phyloP scores from a whole-genome alignment of 2,113 vertebrate genomes.

The Gyps fulvus region DNA sequence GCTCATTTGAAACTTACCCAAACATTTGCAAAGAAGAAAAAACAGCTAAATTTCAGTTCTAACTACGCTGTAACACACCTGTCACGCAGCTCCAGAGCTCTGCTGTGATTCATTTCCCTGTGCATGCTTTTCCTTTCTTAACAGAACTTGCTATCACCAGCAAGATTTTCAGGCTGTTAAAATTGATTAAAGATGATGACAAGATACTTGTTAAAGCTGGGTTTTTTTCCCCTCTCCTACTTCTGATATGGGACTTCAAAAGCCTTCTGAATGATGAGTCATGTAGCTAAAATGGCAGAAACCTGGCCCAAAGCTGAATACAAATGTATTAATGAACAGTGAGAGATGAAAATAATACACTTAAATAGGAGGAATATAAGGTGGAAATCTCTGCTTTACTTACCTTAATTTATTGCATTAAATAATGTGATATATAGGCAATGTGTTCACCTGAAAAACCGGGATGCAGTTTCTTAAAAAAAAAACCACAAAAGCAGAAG shows the following conservation, averaged over 20 bases:
- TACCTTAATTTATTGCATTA: background rate
- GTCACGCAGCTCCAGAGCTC: background rate
- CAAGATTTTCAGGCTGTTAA: slow-evolving; percentile 4
- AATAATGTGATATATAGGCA: background rate
- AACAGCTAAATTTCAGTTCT: background rate
- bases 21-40: background rate
- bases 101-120: background rate
- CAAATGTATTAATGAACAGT: background rate
- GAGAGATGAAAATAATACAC: background rate
- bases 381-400: background rate
- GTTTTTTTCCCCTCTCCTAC: background rate
- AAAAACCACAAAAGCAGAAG: background rate
- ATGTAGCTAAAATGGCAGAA: background rate
- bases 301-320: background rate
- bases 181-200: background rate
- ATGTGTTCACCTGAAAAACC: background rate
- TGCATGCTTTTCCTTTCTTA: background rate
- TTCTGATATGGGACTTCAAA: slow-evolving; percentile 6
- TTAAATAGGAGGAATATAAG: background rate
- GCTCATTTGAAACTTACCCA: background rate
- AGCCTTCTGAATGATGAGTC: slow-evolving; percentile 1
- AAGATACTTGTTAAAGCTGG: background rate
- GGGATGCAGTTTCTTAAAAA: background rate
- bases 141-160: background rate
- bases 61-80: background rate